Percentiles rank a stretch among this genome's conserved stretches.
Conservation (phyloP, 2,797 vertebrate species). For the Natrix natrix region DNA sequence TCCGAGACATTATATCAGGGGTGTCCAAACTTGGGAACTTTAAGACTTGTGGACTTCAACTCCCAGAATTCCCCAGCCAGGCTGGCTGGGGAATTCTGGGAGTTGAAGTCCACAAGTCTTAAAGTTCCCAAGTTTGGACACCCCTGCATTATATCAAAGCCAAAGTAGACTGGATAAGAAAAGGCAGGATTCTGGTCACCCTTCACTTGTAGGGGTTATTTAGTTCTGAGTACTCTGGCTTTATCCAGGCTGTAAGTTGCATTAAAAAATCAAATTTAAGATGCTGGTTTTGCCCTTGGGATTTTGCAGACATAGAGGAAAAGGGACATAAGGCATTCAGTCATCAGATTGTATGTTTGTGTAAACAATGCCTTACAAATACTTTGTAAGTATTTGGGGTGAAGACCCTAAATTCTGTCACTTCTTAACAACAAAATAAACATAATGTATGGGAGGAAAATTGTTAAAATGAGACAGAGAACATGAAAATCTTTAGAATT, state of each 20-base stretch:
- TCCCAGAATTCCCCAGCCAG: too few species aligned
- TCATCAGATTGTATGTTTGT: constrained; percentile 18
- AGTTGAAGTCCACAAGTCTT: too few species aligned
- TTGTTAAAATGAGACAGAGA: not conserved
- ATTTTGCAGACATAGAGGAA: not conserved
- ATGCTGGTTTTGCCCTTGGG: not conserved
- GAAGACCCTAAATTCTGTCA: constrained; percentile 16
- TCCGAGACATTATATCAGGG: not conserved
- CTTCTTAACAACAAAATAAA: constrained; percentile 18
- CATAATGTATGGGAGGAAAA: not conserved
- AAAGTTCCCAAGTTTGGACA: too few species aligned
- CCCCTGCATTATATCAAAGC: too few species aligned
- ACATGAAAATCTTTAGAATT: constrained; percentile 21
- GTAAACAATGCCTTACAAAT: constrained; percentile 15
- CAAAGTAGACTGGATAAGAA: not conserved
- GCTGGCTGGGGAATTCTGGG: too few species aligned
- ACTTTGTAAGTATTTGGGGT: constrained; percentile 17
- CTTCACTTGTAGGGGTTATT: not conserved
- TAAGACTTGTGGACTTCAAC: too few species aligned
- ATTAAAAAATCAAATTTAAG: not conserved
- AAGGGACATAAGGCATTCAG: not conserved
- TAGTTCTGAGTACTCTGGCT: not conserved
- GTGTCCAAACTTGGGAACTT: too few species aligned
- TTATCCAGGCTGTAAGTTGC: not conserved
- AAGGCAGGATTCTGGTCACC: not conserved